Evolutionary conservation across 2,113 vertebrate species (phyloP), one percentile per base, ranked within the genome.

Genomic region (Phrynocephalus versicolor): DNA sequence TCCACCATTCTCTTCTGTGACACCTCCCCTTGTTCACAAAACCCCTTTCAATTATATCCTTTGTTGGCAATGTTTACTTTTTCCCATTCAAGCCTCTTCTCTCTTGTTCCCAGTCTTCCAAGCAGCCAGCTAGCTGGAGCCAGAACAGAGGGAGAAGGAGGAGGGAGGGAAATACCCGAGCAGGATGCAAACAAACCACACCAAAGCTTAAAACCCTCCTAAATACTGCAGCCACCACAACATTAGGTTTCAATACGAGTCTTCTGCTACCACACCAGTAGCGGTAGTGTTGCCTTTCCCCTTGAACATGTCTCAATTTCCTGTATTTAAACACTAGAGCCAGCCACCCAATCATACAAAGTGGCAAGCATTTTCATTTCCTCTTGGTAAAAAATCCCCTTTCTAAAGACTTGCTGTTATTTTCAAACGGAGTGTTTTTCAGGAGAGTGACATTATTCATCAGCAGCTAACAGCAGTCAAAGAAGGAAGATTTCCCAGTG

Each of bases 11-110:
- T 93, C 85, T 79, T 89, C 85, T 88, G 10, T 5, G 69, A 88
- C 90, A 93, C 90, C 88, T 91, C 88, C 84, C 90, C 92, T 94
- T 94, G 90, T 90, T 95, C 94, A 95, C 80, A 94, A 94, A 95
- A 88, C 86, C 88, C 93, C 92, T 95, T 96, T 95, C 94, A 95
- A 92, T 94, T 94, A 89, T 82, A 86, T 88, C 87, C 94, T 96
- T 95, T 95, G 90, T 94, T 89, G 88, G 88, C 79, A 84, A 90
- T 95, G 89, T 95, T 95, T 95, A 95, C 90, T 94, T 94, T 95
- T 51, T 81, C 94, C 89, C 87, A 92, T 93, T 95, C 87, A 89
- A 90, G 84, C 78, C 88, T 88, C 92, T 91, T 45, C 58, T 91
- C 37, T 81, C 69, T 73, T 55, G 76, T 62, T 69, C 86, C 88